Evolutionary conservation across 1,140 invertebrate genomes (phyloP), one percentile per base, ranked within the genome.

Genomic region (Achatina immaculata): DNA sequence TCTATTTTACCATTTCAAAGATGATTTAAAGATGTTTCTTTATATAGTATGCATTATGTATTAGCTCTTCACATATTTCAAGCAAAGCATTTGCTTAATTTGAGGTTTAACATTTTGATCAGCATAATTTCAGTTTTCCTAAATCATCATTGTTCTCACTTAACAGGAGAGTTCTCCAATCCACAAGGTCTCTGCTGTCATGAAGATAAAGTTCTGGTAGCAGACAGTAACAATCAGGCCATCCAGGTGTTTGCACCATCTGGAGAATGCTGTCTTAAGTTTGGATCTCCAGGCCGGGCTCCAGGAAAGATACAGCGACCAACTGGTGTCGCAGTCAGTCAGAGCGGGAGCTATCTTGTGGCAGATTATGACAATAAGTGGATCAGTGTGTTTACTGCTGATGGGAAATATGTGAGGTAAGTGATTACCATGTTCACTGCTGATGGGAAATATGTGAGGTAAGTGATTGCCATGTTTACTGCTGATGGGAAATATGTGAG

Each of bases 361-460:
- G 92, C 93, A 11, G 93, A 94, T 83, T 94, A 93, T 85, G 93
- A 94, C 82, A 94, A 93, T 84, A 93, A 93, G 85, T 93, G 93
- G 92, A 90, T 94, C 51, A 93, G 92, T 83, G 90, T 94, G 24
- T 93, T 92, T 87, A 90, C 91, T 77, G 90, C 91, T 1, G 92
- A 92, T 81, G 93, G 93, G 24, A 93, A 93, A 85, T 94, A 93
- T 86, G 86, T 93, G 45, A 92, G 89, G 76, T 78, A 55, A 42
- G 36, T 24, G n/a, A n/a, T n/a, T n/a, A n/a, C n/a, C n/a, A n/a
- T n/a, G 11, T 11, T n/a, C n/a, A 55, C 51, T n/a, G n/a, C n/a
- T n/a, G n/a, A n/a, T n/a, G n/a, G n/a, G n/a, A n/a, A n/a, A n/a
- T n/a, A n/a, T n/a, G n/a, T n/a, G n/a, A n/a, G n/a, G n/a, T n/a